Percentiles rank a stretch among this genome's conserved stretches.
phyloP scores from a whole-genome alignment of 2,888 invertebrate genomes.

The Tethea ocularis region DNA sequence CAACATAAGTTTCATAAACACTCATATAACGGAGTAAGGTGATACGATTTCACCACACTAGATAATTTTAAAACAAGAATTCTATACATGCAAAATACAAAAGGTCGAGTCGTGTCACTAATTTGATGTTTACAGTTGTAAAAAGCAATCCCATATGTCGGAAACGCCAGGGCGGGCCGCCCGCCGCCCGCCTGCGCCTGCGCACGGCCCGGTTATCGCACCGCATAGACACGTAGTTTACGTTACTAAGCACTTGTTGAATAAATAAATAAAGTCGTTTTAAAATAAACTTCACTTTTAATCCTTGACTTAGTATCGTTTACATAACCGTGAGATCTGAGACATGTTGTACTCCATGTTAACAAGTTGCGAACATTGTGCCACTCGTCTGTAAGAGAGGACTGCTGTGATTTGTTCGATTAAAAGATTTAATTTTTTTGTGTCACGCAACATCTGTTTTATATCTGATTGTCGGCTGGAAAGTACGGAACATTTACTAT shows the following conservation, averaged over 20 bases:
- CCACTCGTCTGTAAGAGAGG: neutral
- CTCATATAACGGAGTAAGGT: no score
- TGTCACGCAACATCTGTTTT: neutral
- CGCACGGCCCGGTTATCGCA: slow-evolving; percentile 53
- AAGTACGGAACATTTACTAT: no score
- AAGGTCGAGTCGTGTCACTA: slow-evolving; percentile 3
- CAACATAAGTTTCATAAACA: no score
- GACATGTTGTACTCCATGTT: neutral
- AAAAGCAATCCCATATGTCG: slow-evolving; percentile 55
- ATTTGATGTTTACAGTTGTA: slow-evolving; percentile 38
- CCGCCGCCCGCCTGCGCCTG: slow-evolving; percentile 45
- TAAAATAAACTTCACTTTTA: slow-evolving; percentile 77
- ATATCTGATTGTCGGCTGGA: neutral
- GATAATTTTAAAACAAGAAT: neutral
- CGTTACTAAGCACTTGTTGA: slow-evolving; percentile 79
- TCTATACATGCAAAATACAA: neutral
- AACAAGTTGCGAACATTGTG: slow-evolving; percentile 5
- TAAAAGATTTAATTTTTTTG: neutral
- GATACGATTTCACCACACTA: no score
- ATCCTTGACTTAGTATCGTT: slow-evolving; percentile 74
- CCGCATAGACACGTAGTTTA: slow-evolving; percentile 56
- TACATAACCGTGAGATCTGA: slow-evolving; percentile 67
- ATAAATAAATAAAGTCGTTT: slow-evolving; percentile 78
- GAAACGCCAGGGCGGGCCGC: slow-evolving; percentile 47
- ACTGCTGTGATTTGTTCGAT: neutral